Evolutionary conservation across 2,797 vertebrate species (phyloP), one percentile per base, ranked within the genome.

Genomic region (Knipowitschia caucasica): DNA sequence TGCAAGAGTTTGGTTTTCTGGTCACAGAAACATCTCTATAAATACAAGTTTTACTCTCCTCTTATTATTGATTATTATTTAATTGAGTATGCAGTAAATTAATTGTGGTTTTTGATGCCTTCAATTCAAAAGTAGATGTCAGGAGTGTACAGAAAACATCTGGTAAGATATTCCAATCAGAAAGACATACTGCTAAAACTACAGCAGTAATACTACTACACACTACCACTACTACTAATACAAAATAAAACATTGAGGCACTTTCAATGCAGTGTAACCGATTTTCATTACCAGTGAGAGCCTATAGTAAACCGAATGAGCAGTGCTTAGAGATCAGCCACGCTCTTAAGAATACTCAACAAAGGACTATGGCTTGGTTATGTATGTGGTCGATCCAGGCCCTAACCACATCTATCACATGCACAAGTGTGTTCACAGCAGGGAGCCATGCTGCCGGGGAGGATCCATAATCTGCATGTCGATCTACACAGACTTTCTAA

Each of bases 321-420:
- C 46, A 49, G 46, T n/a, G 20, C 12, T 33, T 33, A n/a, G 20
- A 14, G 29, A 33, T 49, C 2, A 11, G 3, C 18, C 3, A 2
- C 18, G 30, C 29, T 31, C 29, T 49, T 31, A 23, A 29, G 25
- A 15, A 27, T 15, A 9, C 2, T 29, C n/a, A 12, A 49, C 30
- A 23, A 49, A 49, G 21, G 27, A 31, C 45, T 31, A 18, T 14
- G 29, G 2, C 18, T 27, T 3, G 18, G 4, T n/a, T 7, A 6
- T 20, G 20, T 7, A 6, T 20, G 20, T 3, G 17, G 46, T 20
- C 12, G 4, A 12, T 49, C 18, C 9, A 23, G 29, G 10, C 11
- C 29, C 23, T 49, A 49, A 49, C 18, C 20, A 49, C 29, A 49
- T 49, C 30, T 49, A 47, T 49, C 18, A 49, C 29, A 49, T 33